Percentiles rank a stretch among this genome's conserved stretches.
phyloP scores from a whole-genome alignment of 2,888 invertebrate genomes.

The Drosophila suboccidentalis region DNA sequence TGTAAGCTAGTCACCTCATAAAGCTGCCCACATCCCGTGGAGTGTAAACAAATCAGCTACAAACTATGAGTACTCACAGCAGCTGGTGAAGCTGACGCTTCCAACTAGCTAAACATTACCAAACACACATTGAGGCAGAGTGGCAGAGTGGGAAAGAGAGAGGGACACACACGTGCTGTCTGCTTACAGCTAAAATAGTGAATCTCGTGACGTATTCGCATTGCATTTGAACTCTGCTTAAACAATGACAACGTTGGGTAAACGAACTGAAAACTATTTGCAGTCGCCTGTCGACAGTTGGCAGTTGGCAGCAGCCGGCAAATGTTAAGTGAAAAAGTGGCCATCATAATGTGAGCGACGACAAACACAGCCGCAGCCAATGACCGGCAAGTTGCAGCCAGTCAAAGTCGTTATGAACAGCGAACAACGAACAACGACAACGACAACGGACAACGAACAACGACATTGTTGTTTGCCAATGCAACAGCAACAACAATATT shows the following conservation, averaged over 20 bases:
- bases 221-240: conserved; percentile 61
- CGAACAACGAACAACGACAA: conserved; percentile 6
- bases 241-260: conserved; percentile 72
- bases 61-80: conserved; percentile 40
- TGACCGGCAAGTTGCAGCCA: conserved; percentile 42
- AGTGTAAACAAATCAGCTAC: conserved; percentile 64
- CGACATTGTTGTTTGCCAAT: conserved; percentile 28
- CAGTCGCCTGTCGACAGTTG: conserved; percentile 42
- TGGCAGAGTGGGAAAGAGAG: conserved; percentile 20
- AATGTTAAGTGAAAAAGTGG: conserved; percentile 64
- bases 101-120: conserved; percentile 28
- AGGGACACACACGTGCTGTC: conserved; percentile 42
- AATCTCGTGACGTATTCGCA: conserved; percentile 75
- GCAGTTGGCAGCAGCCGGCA: conserved; percentile 42
- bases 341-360: conserved; percentile 55
- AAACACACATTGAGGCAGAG: conserved; percentile 19
- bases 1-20: conserved; percentile 38
- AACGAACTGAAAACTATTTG: conserved; percentile 77
- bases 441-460: conserved; percentile 17
- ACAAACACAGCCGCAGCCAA: conserved; percentile 45
- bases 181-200: conserved; percentile 43
- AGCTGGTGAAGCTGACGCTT: conserved; percentile 28
- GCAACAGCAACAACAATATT: conserved; percentile 30
- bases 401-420: conserved; percentile 20
- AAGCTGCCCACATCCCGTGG: conserved; percentile 47